These are phyloP conservation scores for Podilymbus podiceps DNA, from an alignment of 2,113 vertebrate genomes.

Conservation along the genomic window DNA sequence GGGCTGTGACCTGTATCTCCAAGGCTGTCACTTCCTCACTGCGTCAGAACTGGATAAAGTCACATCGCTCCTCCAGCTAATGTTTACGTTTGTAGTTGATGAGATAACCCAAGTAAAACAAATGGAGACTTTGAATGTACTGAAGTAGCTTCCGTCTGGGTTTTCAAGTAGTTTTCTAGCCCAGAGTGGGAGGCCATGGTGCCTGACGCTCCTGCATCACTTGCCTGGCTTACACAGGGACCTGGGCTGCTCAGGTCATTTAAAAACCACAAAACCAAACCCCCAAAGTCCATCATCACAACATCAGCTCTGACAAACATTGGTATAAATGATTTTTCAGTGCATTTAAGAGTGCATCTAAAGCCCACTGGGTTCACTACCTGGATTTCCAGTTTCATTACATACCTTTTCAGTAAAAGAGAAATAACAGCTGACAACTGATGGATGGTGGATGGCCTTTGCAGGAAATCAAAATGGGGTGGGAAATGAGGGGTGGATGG, in stretches of 20 bases:
- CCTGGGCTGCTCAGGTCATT: neutral
- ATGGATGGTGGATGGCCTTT: neutral
- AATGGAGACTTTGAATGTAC: neutral
- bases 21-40: neutral
- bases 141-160: neutral
- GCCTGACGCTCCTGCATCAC: neutral
- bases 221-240: neutral
- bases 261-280: neutral
- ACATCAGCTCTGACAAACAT: neutral
- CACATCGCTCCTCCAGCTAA: neutral
- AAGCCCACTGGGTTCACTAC: neutral
- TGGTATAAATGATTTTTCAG: neutral
- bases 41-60: neutral
- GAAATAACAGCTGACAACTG: neutral
- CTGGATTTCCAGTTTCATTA: neutral
- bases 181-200: neutral
- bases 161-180: neutral
- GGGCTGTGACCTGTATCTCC: neutral
- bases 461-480: neutral
- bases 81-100: neutral
- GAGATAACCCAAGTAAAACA: neutral
- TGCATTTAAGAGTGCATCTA: neutral
- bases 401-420: neutral
- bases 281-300: neutral
- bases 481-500: neutral